phyloP scores from a whole-genome alignment of 1,140 invertebrate species.

The Penaeus indicus region DNA sequence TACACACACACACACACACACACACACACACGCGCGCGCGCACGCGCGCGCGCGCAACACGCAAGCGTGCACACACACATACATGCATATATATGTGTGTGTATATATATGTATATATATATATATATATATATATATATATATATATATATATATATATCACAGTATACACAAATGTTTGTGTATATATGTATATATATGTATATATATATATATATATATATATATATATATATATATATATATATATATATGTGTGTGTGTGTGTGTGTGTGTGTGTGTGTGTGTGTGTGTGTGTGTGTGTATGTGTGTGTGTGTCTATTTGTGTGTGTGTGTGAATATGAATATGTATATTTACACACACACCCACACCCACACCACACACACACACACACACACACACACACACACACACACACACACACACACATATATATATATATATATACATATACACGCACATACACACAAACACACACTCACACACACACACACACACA shows the following conservation, averaged over 20 bases:
- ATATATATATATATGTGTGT: neutral
- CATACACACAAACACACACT: too few species aligned
- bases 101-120: neutral
- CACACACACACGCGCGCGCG: neutral
- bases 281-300: constrained; percentile 13
- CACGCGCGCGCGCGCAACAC: neutral
- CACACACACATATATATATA: too few species aligned
- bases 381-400: too few species aligned
- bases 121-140: neutral
- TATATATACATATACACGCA: too few species aligned
- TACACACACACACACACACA: neutral
- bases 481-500: too few species aligned
- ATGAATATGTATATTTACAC: too few species aligned
- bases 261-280: neutral
- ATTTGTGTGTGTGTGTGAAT: too few species aligned
- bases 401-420: too few species aligned
- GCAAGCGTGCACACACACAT: neutral
- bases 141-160: too few species aligned
- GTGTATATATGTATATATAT: neutral
- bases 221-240: constrained; percentile 26
- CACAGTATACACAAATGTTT: too few species aligned
- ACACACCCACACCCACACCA: too few species aligned
- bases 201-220: constrained; percentile 19
- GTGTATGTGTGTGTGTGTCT: constrained; percentile 26
- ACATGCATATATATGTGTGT: neutral